Evolutionary conservation across 2,888 invertebrate genomes (phyloP).

Genomic region (Eupithecia dodoneata): DNA sequence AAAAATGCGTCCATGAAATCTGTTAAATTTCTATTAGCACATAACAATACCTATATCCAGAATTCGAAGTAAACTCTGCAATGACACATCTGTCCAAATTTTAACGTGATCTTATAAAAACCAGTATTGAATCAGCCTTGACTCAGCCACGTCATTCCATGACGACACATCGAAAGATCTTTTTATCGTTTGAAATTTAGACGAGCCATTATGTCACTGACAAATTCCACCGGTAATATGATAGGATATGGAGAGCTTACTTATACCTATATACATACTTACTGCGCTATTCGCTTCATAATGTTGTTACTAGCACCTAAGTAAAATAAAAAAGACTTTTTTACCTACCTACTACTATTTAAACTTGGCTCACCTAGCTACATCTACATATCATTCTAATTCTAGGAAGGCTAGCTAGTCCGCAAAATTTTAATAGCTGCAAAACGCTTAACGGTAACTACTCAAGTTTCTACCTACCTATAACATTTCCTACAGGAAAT

Average conservation of each 20-base stretch:
- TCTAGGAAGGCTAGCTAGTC: neutral
- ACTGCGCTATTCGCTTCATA: too few relatives aligned
- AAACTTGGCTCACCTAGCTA: too few relatives aligned
- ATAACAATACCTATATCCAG: neutral
- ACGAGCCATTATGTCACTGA: constrained; percentile 40
- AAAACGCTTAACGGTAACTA: neutral
- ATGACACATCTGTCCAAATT: constrained; percentile 32
- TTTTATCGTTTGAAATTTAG: constrained; percentile 54
- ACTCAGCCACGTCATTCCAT: constrained; percentile 65
- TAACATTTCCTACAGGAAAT: neutral
- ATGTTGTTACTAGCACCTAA: too few relatives aligned
- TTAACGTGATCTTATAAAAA: constrained; percentile 51
- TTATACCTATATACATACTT: too few relatives aligned
- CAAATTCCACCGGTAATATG: constrained; percentile 40
- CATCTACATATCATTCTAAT: neutral
- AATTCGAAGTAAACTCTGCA: constrained; percentile 8
- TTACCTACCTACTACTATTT: neutral
- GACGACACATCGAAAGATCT: constrained; percentile 76
- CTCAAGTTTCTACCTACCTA: neutral
- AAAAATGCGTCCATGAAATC: neutral
- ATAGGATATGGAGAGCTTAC: neutral
- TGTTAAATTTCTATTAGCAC: neutral
- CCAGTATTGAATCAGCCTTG: constrained; percentile 43
- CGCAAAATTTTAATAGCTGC: neutral
- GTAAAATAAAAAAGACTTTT: too few relatives aligned